Base-by-base conservation (phyloP, 2,797 vertebrate species). In the Aulostomus chinensis region DNA sequence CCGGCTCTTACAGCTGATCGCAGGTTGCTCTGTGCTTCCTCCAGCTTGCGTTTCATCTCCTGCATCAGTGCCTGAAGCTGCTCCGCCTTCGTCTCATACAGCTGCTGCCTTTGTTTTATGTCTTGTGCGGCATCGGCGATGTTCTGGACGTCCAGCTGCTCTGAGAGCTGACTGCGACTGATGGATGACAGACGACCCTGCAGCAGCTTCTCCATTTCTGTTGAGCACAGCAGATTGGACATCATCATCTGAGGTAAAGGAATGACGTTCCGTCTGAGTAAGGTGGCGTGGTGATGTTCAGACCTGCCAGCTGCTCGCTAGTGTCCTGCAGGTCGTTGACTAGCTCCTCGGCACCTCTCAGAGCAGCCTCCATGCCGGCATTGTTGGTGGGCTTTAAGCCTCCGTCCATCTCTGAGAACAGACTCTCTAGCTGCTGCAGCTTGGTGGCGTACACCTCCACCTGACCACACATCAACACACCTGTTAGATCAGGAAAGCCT, bases 401-500 rank as follows among this genome's bases (percentile, higher is more conserved):
- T 58, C 1, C 76, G 1, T 0, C 81, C 57, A 34, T 24, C 21
- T 65, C 36, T 9, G 54, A 78, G 32, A 90, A 55, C 69, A 91
- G 75, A 15, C 45, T 26, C 77, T 97, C 90, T 71, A 98, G 66
- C 24, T 88, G 83, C 16, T 47, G 83, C 30, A 98, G 84, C 63
- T 92, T 91, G 56, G 61, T 65, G 9, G 58, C 37, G 45, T 92
- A 93, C 5, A 55, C 66, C 8, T 84, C 85, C 85, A 96, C 68
- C 96, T 98, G 87, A 6, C 45, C 9, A 39, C 10, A 50, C 14
- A 13, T 11, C 12, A 36, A 11, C 1, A 21, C 12, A 13, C 7
- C n/a, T n/a, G n/a, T n/a, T n/a, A n/a, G n/a, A n/a, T n/a, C n/a
- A n/a, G n/a, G n/a, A n/a, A n/a, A n/a, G n/a, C n/a, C n/a, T n/a